Base-by-base conservation (phyloP, 2,797 vertebrate species). In the Lithobates sylvaticus region DNA sequence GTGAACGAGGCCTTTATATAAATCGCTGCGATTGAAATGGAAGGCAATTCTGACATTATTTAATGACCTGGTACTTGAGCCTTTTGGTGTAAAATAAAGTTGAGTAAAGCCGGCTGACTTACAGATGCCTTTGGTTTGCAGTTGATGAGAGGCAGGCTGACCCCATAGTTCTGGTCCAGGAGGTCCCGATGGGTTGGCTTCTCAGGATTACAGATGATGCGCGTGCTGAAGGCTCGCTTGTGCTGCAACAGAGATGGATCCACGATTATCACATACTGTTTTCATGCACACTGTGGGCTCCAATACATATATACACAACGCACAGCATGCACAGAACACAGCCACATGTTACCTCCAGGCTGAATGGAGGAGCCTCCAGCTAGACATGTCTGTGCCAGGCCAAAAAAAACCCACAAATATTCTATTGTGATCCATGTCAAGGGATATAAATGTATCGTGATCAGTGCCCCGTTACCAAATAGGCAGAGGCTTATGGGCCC, bases 131-230 rank as follows among this genome's bases (percentile, higher is more conserved):
- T 73, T 79, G 88, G 92, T 90, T 90, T 95, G 90, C 90, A 92
- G 80, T 88, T 91, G 87, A 96, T 89, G 84, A 89, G 89, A 29
- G 96, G 96, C 81, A 96, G 90, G 67, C 91, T 94, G 89, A 95
- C 92, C 21, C 95, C 94, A 89, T 88, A 93, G 79, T 73, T 94
- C 26, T 90, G 88, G 27, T 92, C 92, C 81, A 96, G 86, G 39
- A 88, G 77, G 72, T 88, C 89, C 91, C 95, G 94, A 91, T 93
- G 92, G 73, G 89, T 91, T 12, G 61, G 72, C 68, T 93, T 93
- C 81, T 91, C 89, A 15, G 94, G 91, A 81, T 96, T 93, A 89
- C 86, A 90, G 76, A 95, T 81, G 81, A 96, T 89, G 88, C 91
- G 95, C 89, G 91, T 88, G 67, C 90, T 91, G 90, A 94, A 87